phyloP scores from a whole-genome alignment of 1,140 invertebrate genomes.

The Halictus rubicundus region DNA sequence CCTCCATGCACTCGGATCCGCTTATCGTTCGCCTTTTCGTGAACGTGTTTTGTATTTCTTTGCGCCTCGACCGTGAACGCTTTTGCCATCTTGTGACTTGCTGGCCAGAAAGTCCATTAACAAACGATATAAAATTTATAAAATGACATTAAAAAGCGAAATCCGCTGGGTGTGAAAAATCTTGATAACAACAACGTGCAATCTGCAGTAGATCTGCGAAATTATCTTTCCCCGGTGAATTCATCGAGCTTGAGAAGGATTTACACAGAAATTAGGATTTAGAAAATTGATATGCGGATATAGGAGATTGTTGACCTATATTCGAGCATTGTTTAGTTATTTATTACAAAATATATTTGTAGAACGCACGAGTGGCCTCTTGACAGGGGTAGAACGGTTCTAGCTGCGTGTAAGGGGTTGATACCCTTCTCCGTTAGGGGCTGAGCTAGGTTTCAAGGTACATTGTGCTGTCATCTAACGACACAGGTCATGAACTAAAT shows the following conservation, averaged over 20 bases:
- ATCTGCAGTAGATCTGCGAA: background rate
- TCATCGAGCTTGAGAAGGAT: background rate
- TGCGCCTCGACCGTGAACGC: conserved; percentile 27
- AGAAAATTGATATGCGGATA: no score
- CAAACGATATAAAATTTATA: background rate
- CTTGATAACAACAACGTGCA: no score
- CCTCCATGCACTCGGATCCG: conserved; percentile 45
- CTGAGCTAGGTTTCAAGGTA: background rate
- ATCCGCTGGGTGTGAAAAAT: no score
- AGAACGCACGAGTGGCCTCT: background rate
- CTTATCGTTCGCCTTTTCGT: conserved; percentile 53
- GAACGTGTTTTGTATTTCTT: conserved; percentile 3
- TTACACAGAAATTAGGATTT: background rate
- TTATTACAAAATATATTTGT: no score
- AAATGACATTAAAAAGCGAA: no score
- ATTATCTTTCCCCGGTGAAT: background rate
- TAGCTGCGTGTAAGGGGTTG: no score
- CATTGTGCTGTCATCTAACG: conserved; percentile 15
- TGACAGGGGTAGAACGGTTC: background rate
- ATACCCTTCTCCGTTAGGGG: no score
- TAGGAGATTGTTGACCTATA: no score
- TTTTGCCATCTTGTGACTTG: background rate
- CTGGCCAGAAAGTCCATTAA: no score
- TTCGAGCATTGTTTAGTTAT: background rate
- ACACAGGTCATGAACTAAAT: background rate